Percentiles rank a stretch among this genome's conserved stretches.
Conservation (phyloP, 2,797 vertebrate species). For the Sciurus carolinensis region DNA sequence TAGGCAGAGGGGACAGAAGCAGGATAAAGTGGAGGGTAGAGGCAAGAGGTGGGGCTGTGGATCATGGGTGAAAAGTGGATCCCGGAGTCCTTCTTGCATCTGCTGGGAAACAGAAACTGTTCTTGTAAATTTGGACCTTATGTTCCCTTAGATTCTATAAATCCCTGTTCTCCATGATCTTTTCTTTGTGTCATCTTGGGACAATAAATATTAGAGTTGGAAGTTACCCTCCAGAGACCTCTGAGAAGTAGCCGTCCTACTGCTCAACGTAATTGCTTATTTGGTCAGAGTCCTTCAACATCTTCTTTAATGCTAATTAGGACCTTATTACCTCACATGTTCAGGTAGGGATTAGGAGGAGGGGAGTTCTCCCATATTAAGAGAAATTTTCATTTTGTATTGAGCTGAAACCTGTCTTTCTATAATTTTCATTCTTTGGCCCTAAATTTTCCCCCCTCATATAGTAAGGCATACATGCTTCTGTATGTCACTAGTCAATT, state of each 20-base stretch:
- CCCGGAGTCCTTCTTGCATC: not conserved
- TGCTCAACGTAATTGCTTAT: not conserved
- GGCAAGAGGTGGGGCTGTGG: not conserved
- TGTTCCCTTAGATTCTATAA: conserved; percentile 32
- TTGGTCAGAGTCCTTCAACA: not conserved
- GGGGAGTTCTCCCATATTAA: not conserved
- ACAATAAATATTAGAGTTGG: not conserved
- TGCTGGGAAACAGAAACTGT: not conserved
- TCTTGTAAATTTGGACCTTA: not conserved
- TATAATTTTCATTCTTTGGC: not conserved
- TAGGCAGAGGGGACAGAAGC: not conserved
- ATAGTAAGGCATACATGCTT: not conserved
- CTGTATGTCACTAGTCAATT: not conserved
- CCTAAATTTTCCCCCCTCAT: not conserved
- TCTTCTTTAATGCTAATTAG: not conserved
- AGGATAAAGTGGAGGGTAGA: not conserved
- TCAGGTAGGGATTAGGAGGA: not conserved
- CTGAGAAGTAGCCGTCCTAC: not conserved
- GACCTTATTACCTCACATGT: not conserved
- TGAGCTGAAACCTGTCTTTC: not conserved
- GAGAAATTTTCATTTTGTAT: not conserved
- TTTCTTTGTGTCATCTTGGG: conserved; percentile 40
- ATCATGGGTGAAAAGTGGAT: not conserved
- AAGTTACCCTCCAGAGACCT: not conserved
- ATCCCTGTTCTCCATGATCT: not conserved